These are phyloP conservation scores for Rhyzopertha dominica DNA, from an alignment of 1,140 invertebrate species.

Conservation along the genomic window DNA sequence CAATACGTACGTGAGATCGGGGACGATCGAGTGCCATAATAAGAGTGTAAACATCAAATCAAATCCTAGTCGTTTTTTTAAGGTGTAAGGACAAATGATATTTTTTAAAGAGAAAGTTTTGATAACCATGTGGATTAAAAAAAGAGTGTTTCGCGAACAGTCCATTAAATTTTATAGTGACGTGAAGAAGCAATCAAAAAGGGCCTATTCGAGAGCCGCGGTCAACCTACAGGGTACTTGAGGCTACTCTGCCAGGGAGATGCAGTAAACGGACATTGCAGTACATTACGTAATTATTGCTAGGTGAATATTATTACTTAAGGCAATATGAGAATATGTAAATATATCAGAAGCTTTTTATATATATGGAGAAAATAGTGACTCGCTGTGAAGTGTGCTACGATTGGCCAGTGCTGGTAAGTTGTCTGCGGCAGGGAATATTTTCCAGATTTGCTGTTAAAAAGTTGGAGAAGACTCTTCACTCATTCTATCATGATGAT, in stretches of 20 bases:
- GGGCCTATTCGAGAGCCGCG: slow-evolving; percentile 29
- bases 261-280: neutral
- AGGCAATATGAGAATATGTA: slow-evolving; percentile 39
- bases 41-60: slow-evolving; percentile 34
- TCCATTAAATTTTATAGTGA: slow-evolving; percentile 32
- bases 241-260: slow-evolving; percentile 22
- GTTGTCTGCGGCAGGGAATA: no score
- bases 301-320: slow-evolving; percentile 12
- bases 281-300: neutral
- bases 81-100: slow-evolving; percentile 29
- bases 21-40: slow-evolving; percentile 45
- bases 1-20: slow-evolving; percentile 11
- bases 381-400: slow-evolving; percentile 21
- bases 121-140: slow-evolving; percentile 20
- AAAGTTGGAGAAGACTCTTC: no score
- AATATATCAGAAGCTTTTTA: slow-evolving; percentile 45
- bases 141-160: slow-evolving; percentile 26
- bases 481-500: no score
- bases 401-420: no score
- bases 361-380: slow-evolving; percentile 39
- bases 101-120: slow-evolving; percentile 40
- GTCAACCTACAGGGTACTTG: slow-evolving; percentile 38
- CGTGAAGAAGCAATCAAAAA: slow-evolving; percentile 42
- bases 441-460: no score
- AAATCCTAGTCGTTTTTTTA: slow-evolving; percentile 44